A percentile compares a stretch with the other conserved stretches of the same genome.
Evolutionary conservation across 2,113 vertebrate species (phyloP).

Genomic region (Scatophagus argus): DNA sequence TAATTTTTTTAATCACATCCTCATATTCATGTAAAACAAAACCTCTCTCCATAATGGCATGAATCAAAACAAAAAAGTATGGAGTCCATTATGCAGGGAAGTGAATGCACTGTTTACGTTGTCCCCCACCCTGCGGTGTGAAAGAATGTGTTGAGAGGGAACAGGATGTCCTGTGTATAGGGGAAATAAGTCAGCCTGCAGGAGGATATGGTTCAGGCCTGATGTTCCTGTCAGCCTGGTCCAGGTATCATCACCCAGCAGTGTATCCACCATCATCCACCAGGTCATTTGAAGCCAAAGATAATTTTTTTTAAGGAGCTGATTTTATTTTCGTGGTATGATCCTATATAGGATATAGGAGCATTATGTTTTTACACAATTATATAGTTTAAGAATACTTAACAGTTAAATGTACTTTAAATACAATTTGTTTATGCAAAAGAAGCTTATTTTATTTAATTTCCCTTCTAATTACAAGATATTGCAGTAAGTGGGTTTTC

Average conservation of each 20-base stretch:
- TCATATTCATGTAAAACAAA: neutral
- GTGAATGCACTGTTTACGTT: slow-evolving; percentile 33
- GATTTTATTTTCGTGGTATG: neutral
- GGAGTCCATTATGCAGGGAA: slow-evolving; percentile 16
- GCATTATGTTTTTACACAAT: slow-evolving; percentile 1
- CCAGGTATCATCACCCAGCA: slow-evolving; percentile 14
- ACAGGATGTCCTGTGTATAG: slow-evolving; percentile 57
- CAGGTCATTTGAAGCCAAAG: neutral
- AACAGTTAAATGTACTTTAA: slow-evolving; percentile 9
- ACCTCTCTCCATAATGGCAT: neutral
- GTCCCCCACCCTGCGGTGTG: slow-evolving; percentile 35
- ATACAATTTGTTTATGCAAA: slow-evolving; percentile 26
- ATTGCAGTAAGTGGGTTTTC: neutral
- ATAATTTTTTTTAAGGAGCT: slow-evolving; percentile 33
- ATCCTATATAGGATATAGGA: neutral
- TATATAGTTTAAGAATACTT: neutral
- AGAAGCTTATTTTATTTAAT: slow-evolving; percentile 8
- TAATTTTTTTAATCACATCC: neutral
- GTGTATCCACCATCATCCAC: neutral
- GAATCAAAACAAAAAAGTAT: neutral
- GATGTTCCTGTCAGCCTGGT: neutral
- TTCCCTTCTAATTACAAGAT: slow-evolving; percentile 17
- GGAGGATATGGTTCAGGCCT: slow-evolving; percentile 49
- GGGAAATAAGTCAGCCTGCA: slow-evolving; percentile 8
- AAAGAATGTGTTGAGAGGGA: slow-evolving; percentile 39